A percentile compares a stretch with the other conserved stretches of the same genome.
phyloP scores from a whole-genome alignment of 2,888 invertebrate species.

The Epinotia demarniana region DNA sequence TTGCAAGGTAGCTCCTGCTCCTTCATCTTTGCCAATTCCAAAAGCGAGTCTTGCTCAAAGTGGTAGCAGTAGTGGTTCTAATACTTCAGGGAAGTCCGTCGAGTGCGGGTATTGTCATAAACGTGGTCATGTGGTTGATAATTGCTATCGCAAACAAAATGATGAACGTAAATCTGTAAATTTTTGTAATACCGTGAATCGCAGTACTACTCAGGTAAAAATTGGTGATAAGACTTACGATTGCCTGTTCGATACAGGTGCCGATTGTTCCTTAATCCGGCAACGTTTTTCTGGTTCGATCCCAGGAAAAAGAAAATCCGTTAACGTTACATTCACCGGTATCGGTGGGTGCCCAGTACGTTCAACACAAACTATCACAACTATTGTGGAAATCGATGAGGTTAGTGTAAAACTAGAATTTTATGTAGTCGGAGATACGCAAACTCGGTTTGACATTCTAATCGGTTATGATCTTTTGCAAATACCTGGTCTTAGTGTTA shows the following conservation, averaged over 20 bases:
- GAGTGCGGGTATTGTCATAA: slow-evolving; percentile 17
- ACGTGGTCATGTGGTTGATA: slow-evolving; percentile 4
- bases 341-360: slow-evolving; percentile 10
- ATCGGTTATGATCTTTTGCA: slow-evolving; percentile 40
- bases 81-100: too few relatives aligned
- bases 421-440: slow-evolving; percentile 5
- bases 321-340: background rate
- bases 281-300: slow-evolving; percentile 3
- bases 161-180: slow-evolving; percentile 10
- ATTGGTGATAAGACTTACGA: background rate
- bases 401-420: slow-evolving; percentile 14
- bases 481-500: slow-evolving; percentile 38
- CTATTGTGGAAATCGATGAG: slow-evolving; percentile 10
- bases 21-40: too few relatives aligned
- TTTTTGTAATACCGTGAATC: background rate
- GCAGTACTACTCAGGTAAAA: background rate
- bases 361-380: slow-evolving; percentile 10
- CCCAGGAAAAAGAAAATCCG: background rate
- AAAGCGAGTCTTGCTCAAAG: too few relatives aligned
- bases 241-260: background rate
- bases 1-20: too few relatives aligned
- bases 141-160: slow-evolving; percentile 7
- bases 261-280: background rate
- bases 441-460: slow-evolving; percentile 40
- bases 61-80: too few relatives aligned